Evolutionary conservation across 2,797 vertebrate species (phyloP).

Genomic region (Brachymystax lenok): DNA sequence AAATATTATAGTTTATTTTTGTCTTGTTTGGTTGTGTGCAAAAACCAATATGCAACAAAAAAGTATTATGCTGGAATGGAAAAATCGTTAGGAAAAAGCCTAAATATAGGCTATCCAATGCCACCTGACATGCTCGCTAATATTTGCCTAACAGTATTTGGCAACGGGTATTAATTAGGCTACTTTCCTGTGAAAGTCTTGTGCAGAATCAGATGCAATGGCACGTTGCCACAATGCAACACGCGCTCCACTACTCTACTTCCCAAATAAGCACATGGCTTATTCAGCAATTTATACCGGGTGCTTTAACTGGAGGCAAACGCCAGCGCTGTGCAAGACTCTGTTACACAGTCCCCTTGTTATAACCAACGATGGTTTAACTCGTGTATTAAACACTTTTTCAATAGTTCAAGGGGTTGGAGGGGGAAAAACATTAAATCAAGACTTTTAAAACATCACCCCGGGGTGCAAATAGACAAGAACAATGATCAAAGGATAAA

Average conservation of each 20-base stretch:
- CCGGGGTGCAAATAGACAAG: conserved; percentile 29
- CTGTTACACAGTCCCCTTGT: background rate
- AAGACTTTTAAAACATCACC: conserved; percentile 33
- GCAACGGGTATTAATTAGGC: too few species aligned
- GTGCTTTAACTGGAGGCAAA: conserved; percentile 35
- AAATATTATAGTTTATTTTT: too few species aligned
- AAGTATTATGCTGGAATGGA: too few species aligned
- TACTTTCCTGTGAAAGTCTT: background rate
- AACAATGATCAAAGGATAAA: conserved; percentile 22
- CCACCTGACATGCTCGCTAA: too few species aligned
- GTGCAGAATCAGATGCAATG: background rate
- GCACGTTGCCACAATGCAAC: background rate
- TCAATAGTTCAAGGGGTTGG: conserved; percentile 15
- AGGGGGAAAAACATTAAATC: conserved; percentile 48
- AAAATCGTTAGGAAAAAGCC: too few species aligned
- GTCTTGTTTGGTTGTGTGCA: too few species aligned
- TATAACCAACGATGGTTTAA: background rate
- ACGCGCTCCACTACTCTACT: conserved; percentile 17
- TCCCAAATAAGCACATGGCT: conserved; percentile 52
- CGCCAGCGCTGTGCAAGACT: background rate
- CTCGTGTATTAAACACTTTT: background rate
- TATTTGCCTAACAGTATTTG: too few species aligned
- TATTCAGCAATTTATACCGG: conserved; percentile 30
- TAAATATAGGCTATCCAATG: too few species aligned
- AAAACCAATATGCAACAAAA: too few species aligned